Conservation (phyloP, 2,888 invertebrate species). For the Opisthograptis luteolata region DNA sequence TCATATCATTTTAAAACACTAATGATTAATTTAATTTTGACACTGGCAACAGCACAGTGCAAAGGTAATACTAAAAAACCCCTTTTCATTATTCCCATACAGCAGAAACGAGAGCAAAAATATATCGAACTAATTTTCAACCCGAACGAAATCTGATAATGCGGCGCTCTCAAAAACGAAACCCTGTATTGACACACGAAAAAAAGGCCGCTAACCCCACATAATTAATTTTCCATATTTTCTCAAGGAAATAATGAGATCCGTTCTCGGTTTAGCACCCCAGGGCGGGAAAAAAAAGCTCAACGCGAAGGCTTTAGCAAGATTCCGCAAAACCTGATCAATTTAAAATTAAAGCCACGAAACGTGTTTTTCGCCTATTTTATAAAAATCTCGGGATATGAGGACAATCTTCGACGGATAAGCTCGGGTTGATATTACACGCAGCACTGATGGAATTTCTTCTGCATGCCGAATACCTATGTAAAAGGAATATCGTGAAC, state of each 20-base stretch:
- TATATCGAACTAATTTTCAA: constrained; percentile 24
- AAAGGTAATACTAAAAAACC: too few relatives aligned
- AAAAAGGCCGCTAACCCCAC: constrained; percentile 53
- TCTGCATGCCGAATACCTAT: constrained; percentile 48
- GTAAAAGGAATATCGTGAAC: constrained; percentile 42
- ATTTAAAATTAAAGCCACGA: constrained; percentile 85
- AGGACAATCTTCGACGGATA: constrained; percentile 80
- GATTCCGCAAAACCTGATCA: constrained; percentile 81
- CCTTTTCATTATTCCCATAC: neutral
- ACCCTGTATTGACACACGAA: constrained; percentile 38
- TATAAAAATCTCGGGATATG: constrained; percentile 82
- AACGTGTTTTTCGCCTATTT: constrained; percentile 84
- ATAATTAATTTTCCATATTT: constrained; percentile 75
- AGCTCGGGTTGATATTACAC: constrained; percentile 60
- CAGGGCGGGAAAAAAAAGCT: constrained; percentile 64
- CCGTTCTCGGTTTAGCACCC: constrained; percentile 55
- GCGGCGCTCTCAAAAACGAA: constrained; percentile 18
- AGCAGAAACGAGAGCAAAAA: neutral
- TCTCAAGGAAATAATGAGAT: constrained; percentile 68
- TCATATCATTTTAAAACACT: too few relatives aligned
- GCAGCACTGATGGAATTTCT: constrained; percentile 53
- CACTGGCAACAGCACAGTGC: too few relatives aligned
- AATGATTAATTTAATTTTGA: too few relatives aligned
- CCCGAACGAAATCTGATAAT: constrained; percentile 26
- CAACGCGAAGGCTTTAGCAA: constrained; percentile 74